Evolutionary conservation across 1,140 invertebrate genomes (phyloP).

Genomic region (Sarcophaga bullata): DNA sequence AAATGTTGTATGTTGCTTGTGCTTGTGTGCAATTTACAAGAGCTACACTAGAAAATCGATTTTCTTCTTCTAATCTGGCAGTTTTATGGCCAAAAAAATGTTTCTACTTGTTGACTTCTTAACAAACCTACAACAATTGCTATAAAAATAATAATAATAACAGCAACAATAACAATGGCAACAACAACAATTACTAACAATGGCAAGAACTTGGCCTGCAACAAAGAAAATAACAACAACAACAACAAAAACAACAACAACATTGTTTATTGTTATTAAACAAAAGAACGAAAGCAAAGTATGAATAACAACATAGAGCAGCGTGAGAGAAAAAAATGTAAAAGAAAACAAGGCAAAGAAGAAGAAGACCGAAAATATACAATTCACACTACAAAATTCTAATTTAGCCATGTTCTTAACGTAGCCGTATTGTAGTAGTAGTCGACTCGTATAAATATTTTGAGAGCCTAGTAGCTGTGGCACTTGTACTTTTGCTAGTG

Average conservation of each 20-base stretch:
- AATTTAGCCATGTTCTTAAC: background rate
- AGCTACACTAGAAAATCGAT: background rate
- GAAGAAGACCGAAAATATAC: too few species aligned
- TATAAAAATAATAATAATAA: too few species aligned
- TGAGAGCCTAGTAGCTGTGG: background rate
- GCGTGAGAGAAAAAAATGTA: too few species aligned
- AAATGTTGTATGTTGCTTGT: background rate
- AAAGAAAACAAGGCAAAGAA: too few species aligned
- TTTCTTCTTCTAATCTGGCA: background rate
- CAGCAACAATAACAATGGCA: too few species aligned
- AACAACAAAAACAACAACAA: background rate
- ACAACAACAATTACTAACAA: background rate
- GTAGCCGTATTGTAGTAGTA: too few species aligned
- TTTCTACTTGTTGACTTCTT: background rate
- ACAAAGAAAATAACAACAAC: background rate
- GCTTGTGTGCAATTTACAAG: too few species aligned
- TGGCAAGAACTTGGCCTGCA: background rate
- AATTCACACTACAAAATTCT: conserved; percentile 4
- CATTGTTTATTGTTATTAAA: background rate
- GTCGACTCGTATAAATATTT: background rate
- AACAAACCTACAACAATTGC: background rate
- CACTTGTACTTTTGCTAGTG: background rate
- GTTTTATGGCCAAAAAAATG: background rate
- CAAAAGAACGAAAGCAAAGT: background rate
- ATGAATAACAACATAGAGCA: too few species aligned